These are phyloP conservation scores for Troglohyphantes excavatus DNA, from an alignment of 2,888 invertebrate species.

Conservation along the genomic window DNA sequence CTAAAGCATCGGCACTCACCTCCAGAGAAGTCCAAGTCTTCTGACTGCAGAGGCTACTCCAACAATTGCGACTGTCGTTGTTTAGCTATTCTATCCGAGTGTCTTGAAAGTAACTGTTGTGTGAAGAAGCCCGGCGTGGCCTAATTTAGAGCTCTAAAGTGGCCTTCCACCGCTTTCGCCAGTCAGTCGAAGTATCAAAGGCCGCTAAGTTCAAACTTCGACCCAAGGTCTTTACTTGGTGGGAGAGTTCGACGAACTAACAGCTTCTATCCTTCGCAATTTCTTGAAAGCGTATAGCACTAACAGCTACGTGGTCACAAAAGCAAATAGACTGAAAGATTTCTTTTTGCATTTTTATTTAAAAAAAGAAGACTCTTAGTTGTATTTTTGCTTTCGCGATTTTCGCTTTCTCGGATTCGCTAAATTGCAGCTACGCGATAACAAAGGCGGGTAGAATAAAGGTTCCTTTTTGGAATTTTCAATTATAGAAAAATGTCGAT, in stretches of 20 bases:
- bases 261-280: neutral
- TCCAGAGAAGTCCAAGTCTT: neutral
- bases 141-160: slow-evolving; percentile 53
- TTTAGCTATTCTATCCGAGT: slow-evolving; percentile 12
- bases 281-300: neutral
- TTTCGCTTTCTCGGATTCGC: too few species aligned
- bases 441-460: too few species aligned
- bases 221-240: slow-evolving; percentile 49
- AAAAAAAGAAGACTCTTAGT: too few species aligned
- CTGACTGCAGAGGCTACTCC: neutral
- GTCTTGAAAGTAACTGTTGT: neutral
- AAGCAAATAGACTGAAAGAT: too few species aligned
- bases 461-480: too few species aligned
- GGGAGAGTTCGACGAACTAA: slow-evolving; percentile 56
- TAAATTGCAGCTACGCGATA: too few species aligned
- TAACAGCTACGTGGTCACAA: neutral
- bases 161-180: slow-evolving; percentile 41
- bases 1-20: neutral
- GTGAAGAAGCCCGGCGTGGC: slow-evolving; percentile 26
- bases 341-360: too few species aligned
- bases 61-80: neutral
- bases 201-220: slow-evolving; percentile 40
- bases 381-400: too few species aligned
- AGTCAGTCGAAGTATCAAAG: slow-evolving; percentile 52
- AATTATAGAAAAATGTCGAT: too few species aligned